Base-by-base conservation (phyloP, 2,888 invertebrate species). In the Cyrtodaria siliqua region DNA sequence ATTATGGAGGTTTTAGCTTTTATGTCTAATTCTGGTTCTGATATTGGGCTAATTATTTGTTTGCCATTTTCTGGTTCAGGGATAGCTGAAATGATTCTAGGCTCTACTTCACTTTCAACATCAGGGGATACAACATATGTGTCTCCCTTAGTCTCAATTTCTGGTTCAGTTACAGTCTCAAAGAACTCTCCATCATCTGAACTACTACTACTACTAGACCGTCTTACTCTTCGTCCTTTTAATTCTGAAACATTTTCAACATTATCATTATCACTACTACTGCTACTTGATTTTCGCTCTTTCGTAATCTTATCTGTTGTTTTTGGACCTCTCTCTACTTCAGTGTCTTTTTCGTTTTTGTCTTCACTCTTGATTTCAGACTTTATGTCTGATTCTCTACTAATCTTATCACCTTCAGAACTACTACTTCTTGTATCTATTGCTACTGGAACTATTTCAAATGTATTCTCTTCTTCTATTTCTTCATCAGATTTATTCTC, bases 11-110 rank as follows among this genome's bases (percentile, higher is more conserved):
- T 4, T 27, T 62, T 57, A 2, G 52, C 14, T 49, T 62, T 53
- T 0, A 62, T 57, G 24, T 74, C 73, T 6, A 59, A 18, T 57
- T 68, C 73, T 47, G 73, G 67, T 44, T 74, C 73, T 42, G 53
- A 56, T 29, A 68, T 33, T 49, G 64, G 72, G 53, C 72, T 66
- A 2, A 64, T 60, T 29, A 53, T 23, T 40, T 40, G 29, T 55
- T 60, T 72, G 50, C 66, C 72, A 40, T 66, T 53, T 55, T 72
- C 72, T 38, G 72, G 72, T 18, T 47, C 60, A 16, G 49, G 40
- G 12, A 72, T 53, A 20, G 66, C 57, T 16, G 12, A 33, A 4
- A 33, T 4, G 12, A 33, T 33, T 33, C 33, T 33, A 33, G 33
- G 4, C 12, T 33, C 33, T 33, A 12, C 4, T 8, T 33, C 6